Evolutionary conservation across 2,888 invertebrate species (phyloP).

Genomic region (Chaitophorus viminalis): DNA sequence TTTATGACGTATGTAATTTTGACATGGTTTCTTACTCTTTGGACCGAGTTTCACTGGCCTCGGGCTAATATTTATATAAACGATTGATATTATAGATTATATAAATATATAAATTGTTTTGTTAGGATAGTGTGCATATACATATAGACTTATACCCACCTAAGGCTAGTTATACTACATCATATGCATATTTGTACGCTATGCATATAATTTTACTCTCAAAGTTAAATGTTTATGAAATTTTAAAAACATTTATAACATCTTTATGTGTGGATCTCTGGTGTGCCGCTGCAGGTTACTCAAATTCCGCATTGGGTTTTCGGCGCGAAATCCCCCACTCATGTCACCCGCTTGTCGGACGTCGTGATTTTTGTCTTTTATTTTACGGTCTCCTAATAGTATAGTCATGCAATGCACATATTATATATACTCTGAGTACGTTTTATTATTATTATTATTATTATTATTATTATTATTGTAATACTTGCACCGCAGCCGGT

Average conservation of each 20-base stretch:
- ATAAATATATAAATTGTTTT: slow-evolving; percentile 18
- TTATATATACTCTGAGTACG: background rate
- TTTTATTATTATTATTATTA: no score
- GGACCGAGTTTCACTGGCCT: slow-evolving; percentile 54
- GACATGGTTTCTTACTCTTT: slow-evolving; percentile 51
- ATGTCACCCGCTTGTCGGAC: background rate
- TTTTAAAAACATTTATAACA: background rate
- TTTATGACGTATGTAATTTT: slow-evolving; percentile 52
- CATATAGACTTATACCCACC: background rate
- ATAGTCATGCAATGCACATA: background rate
- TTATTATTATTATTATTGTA: no score
- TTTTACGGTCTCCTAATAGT: background rate
- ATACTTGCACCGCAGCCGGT: background rate
- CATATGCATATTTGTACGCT: background rate
- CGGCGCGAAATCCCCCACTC: background rate
- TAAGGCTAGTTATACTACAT: slow-evolving; percentile 2
- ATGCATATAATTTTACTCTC: background rate
- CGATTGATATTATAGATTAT: slow-evolving; percentile 40
- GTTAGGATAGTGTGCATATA: no score
- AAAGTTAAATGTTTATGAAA: background rate
- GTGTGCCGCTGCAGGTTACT: background rate
- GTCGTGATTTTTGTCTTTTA: background rate
- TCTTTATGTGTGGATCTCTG: background rate
- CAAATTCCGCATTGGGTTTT: background rate
- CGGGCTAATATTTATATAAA: background rate